phyloP scores from a whole-genome alignment of 2,888 invertebrate species.

The Ferrisia virgata region DNA sequence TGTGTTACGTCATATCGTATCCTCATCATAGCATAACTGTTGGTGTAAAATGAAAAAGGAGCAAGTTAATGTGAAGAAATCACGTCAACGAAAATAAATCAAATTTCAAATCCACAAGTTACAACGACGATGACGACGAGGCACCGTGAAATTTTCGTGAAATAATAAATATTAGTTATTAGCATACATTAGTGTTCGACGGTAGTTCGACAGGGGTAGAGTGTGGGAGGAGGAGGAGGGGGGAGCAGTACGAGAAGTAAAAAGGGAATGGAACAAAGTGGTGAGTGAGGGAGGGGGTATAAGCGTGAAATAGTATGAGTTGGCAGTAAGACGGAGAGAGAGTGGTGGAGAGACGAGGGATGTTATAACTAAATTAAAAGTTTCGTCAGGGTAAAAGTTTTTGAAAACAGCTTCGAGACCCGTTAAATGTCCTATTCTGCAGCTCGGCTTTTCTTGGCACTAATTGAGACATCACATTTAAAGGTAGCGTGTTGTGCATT shows the following conservation, averaged over 20 bases:
- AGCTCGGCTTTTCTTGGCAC: slow-evolving; percentile 37
- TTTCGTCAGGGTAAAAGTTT: slow-evolving; percentile 34
- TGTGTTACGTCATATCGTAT: neutral
- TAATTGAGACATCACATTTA: slow-evolving; percentile 44
- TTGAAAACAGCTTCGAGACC: slow-evolving; percentile 30
- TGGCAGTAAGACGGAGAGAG: neutral
- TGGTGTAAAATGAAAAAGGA: neutral
- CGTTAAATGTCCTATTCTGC: slow-evolving; percentile 30
- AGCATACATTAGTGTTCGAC: slow-evolving; percentile 3
- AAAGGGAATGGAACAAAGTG: too few relatives aligned
- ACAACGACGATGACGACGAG: neutral
- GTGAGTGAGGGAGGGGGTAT: too few relatives aligned
- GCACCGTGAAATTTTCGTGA: neutral
- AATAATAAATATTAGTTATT: slow-evolving; percentile 31
- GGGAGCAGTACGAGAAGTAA: neutral
- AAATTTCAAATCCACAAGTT: slow-evolving; percentile 25
- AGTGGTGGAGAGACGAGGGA: neutral
- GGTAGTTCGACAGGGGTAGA: too few relatives aligned
- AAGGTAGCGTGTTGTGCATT: slow-evolving; percentile 21
- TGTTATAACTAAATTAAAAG: slow-evolving; percentile 39
- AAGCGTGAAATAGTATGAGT: too few relatives aligned
- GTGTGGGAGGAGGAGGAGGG: neutral
- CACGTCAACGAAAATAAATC: slow-evolving; percentile 29
- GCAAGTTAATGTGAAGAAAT: slow-evolving; percentile 11
- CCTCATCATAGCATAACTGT: too few relatives aligned